phyloP scores from a whole-genome alignment of 2,113 vertebrate genomes.

The Amphiprion ocellaris region DNA sequence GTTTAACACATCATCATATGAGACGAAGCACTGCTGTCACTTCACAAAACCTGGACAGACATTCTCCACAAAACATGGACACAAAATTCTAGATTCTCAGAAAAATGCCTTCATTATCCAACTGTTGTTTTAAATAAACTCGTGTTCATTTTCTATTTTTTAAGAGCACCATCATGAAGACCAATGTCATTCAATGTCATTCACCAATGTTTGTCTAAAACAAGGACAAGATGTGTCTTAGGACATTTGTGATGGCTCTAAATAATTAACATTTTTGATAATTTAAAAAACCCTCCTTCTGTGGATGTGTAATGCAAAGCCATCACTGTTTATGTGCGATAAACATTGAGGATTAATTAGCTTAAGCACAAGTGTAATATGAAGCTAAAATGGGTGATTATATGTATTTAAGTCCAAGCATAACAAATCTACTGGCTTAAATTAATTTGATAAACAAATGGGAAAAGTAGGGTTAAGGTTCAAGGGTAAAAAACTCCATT shows the following conservation, averaged over 20 bases:
- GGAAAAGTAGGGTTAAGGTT: slow-evolving; percentile 73
- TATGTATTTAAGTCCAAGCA: slow-evolving; percentile 78
- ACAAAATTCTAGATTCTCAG: no score
- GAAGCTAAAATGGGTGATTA: slow-evolving; percentile 79
- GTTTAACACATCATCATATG: slow-evolving; percentile 80
- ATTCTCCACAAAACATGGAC: slow-evolving; percentile 34
- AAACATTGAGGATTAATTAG: slow-evolving; percentile 81
- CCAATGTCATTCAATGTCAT: slow-evolving; percentile 48
- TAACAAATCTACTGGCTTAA: slow-evolving; percentile 75
- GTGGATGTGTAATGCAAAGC: slow-evolving; percentile 66
- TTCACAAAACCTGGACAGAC: slow-evolving; percentile 51
- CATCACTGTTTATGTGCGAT: slow-evolving; percentile 74
- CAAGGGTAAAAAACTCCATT: slow-evolving; percentile 74
- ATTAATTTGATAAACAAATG: slow-evolving; percentile 83
- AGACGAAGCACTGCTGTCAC: slow-evolving; percentile 73
- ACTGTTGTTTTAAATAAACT: no score
- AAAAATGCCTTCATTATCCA: no score
- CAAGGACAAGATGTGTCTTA: slow-evolving; percentile 16
- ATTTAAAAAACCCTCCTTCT: slow-evolving; percentile 43
- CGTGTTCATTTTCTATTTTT: not conserved
- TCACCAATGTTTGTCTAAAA: slow-evolving; percentile 16
- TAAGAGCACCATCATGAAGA: not conserved
- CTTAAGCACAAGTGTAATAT: slow-evolving; percentile 81
- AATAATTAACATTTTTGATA: slow-evolving; percentile 52
- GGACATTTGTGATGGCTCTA: slow-evolving; percentile 25